Percentiles rank a stretch among this genome's conserved stretches.
Conservation (phyloP, 2,113 vertebrate species). For the Ancistrus triradiatus region DNA sequence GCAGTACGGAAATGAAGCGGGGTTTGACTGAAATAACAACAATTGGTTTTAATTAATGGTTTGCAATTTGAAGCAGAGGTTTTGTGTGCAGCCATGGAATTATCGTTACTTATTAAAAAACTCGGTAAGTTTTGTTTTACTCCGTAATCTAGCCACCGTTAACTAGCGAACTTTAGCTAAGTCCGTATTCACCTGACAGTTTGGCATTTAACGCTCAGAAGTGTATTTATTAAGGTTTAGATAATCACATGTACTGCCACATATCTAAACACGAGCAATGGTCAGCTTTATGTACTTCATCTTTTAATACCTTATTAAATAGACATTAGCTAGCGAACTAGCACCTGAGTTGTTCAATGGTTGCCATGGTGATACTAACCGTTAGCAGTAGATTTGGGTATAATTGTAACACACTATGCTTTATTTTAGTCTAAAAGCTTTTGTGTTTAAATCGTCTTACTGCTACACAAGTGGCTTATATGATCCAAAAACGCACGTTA, state of each 20-base stretch:
- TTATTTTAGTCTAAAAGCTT: too few relatives aligned
- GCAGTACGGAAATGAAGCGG: conserved; percentile 41
- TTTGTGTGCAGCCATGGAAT: conserved; percentile 58
- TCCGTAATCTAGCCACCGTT: conserved; percentile 3
- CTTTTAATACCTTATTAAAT: not conserved
- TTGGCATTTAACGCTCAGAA: too few relatives aligned
- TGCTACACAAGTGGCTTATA: too few relatives aligned
- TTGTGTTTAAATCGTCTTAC: too few relatives aligned
- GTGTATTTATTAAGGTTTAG: too few relatives aligned
- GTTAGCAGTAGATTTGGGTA: not conserved
- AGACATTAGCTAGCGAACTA: not conserved
- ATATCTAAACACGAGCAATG: too few relatives aligned
- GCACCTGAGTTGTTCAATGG: not conserved
- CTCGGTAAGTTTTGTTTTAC: conserved; percentile 67
- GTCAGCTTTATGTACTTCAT: too few relatives aligned
- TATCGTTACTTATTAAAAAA: conserved; percentile 76
- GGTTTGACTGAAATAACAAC: conserved; percentile 19
- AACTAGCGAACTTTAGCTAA: not conserved
- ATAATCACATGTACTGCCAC: too few relatives aligned
- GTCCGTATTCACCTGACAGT: too few relatives aligned
- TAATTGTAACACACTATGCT: too few relatives aligned
- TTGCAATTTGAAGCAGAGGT: not conserved
- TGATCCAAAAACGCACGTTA: too few relatives aligned
- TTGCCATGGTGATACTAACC: not conserved
- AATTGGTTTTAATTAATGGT: not conserved